Evolutionary conservation across 2,888 invertebrate species (phyloP), one percentile per base, ranked within the genome.

Genomic region (Himalopsyche anomala): DNA sequence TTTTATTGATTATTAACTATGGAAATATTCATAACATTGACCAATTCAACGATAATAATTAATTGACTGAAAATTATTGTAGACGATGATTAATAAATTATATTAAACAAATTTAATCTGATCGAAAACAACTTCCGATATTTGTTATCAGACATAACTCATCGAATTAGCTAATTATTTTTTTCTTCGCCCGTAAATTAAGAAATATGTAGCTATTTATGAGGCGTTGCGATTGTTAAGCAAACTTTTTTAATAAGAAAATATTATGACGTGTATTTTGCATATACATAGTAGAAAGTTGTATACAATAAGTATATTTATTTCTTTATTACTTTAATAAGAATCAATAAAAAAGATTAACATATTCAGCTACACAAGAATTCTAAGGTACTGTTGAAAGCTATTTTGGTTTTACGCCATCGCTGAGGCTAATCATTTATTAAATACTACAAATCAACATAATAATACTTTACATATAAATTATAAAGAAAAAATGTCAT

Each of bases 51-150:
- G 28, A 74, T 69, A 74, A 74, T 74, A 74, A 74, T 12, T 38
- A 36, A 74, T 6, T 74, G 11, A 36, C 11, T 12, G 36, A 74
- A 38, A 38, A 12, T 1, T 74, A 74, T 74, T 74, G 74, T 74
- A 12, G 5, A 15, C 38, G 74, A 38, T 4, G 15, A 38, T 36
- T 12, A 11, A 74, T 74, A 74, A 74, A 74, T 74, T 36, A 12
- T 38, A 12, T 36, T 36, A 36, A 12, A 74, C 74, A 74, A 38
- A 74, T 74, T 74, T 12, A 36, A 5, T 74, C 36, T 36, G 38
- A 74, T 74, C 11, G 36, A 4, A 74, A 74, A 74, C 74, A 74
- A 74, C 74, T 74, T 74, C 74, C 74, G 74, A 74, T 74, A 38
- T 38, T 74, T 74, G 36, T 74, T 74, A 74, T 74, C 74, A 74